These are phyloP conservation scores for Xanthorhoe designata DNA, from an alignment of 2,888 invertebrate genomes.

Conservation along the genomic window DNA sequence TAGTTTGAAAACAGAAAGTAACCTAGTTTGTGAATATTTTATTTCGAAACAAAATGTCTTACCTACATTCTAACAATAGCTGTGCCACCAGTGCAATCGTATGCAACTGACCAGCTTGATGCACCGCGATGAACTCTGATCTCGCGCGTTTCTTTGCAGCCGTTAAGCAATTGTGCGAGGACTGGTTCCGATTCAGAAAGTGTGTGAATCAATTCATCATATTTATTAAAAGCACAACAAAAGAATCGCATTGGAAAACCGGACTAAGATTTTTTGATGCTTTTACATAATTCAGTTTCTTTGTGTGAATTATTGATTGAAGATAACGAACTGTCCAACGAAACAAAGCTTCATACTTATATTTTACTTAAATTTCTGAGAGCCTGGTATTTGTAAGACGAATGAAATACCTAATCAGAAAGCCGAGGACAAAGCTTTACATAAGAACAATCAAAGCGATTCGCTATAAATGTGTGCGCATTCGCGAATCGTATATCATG, in stretches of 20 bases:
- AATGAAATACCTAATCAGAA: slow-evolving; percentile 12
- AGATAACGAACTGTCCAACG: slow-evolving; percentile 11
- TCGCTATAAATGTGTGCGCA: slow-evolving; percentile 60
- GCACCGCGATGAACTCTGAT: slow-evolving; percentile 67
- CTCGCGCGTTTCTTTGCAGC: slow-evolving; percentile 53
- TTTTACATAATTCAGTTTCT: slow-evolving; percentile 49
- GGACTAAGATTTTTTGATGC: slow-evolving; percentile 43
- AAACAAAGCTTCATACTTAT: background rate
- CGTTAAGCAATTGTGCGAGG: slow-evolving; percentile 68
- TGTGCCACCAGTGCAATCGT: slow-evolving; percentile 47
- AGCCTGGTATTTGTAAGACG: slow-evolving; percentile 13
- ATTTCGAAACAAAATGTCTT: slow-evolving; percentile 40
- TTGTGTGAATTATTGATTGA: slow-evolving; percentile 23
- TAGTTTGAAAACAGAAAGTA: slow-evolving; percentile 3
- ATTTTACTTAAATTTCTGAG: background rate
- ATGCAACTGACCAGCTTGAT: slow-evolving; percentile 49
- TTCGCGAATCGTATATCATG: slow-evolving; percentile 78
- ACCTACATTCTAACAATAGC: slow-evolving; percentile 48
- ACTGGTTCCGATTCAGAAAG: slow-evolving; percentile 60
- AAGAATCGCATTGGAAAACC: slow-evolving; percentile 56
- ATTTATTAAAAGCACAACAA: slow-evolving; percentile 49
- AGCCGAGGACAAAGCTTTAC: slow-evolving; percentile 37
- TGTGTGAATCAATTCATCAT: slow-evolving; percentile 67
- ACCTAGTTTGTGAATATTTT: background rate
- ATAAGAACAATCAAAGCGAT: slow-evolving; percentile 51